phyloP scores from a whole-genome alignment of 2,888 invertebrate species.

The Tetrapedia diversipes region DNA sequence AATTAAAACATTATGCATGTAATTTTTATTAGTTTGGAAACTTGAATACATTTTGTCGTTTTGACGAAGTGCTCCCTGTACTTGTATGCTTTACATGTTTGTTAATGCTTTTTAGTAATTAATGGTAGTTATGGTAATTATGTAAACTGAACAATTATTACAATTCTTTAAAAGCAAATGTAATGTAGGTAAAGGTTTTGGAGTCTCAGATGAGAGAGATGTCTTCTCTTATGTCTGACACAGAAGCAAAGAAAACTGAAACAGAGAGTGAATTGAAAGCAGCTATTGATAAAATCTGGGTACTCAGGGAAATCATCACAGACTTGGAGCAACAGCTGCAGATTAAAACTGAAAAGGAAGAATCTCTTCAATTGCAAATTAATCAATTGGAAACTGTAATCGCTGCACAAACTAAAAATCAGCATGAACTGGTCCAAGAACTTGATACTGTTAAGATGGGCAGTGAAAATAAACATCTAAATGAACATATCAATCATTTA shows the following conservation, averaged over 20 bases:
- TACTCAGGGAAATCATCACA: slow-evolving; percentile 90
- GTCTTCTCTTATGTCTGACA: slow-evolving; percentile 85
- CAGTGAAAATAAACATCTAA: slow-evolving; percentile 81
- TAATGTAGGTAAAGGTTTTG: slow-evolving; percentile 89
- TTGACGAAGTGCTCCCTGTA: neutral
- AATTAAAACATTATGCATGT: slow-evolving; percentile 26
- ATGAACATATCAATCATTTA: slow-evolving; percentile 83
- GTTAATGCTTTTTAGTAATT: slow-evolving; percentile 40
- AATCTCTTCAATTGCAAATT: slow-evolving; percentile 86
- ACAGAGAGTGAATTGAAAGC: slow-evolving; percentile 89
- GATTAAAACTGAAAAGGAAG: slow-evolving; percentile 86
- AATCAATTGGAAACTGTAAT: slow-evolving; percentile 85
- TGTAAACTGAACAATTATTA: neutral
- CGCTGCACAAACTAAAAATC: slow-evolving; percentile 85
- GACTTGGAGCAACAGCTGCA: slow-evolving; percentile 91
- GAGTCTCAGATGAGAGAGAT: slow-evolving; percentile 90
- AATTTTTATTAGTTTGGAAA: slow-evolving; percentile 13
- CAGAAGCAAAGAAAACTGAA: slow-evolving; percentile 86
- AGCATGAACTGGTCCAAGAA: slow-evolving; percentile 85
- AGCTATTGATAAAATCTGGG: slow-evolving; percentile 89
- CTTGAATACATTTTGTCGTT: neutral
- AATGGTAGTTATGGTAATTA: slow-evolving; percentile 24
- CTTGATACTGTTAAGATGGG: slow-evolving; percentile 84
- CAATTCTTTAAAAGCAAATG: neutral
- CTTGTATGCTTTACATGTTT: slow-evolving; percentile 55